Percentiles rank a stretch among this genome's conserved stretches.
These are phyloP conservation scores for Apotomis capreana DNA, from an alignment of 2,888 invertebrate genomes.

Conservation along the genomic window DNA sequence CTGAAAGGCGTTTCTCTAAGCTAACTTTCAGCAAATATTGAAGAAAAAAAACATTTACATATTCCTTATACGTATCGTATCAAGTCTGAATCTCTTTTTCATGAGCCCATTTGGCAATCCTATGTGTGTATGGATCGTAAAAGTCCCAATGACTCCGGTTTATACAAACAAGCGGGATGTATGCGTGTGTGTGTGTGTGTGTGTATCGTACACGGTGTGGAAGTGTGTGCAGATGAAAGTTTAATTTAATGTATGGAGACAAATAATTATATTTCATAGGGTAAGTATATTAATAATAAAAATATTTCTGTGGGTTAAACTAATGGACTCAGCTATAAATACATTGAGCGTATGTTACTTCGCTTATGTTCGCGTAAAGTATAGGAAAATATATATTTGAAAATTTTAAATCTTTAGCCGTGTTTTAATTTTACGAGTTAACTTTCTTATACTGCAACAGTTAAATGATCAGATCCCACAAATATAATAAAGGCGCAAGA, in stretches of 20 bases:
- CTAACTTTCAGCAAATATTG: constrained; percentile 51
- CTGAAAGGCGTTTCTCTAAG: constrained; percentile 13
- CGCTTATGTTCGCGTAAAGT: no score
- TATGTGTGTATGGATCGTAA: constrained; percentile 59
- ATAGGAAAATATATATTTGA: no score
- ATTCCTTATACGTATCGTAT: constrained; percentile 61
- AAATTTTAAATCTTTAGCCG: no score
- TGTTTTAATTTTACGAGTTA: no score
- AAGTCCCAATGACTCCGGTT: constrained; percentile 55
- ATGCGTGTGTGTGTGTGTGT: neutral
- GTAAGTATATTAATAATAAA: neutral
- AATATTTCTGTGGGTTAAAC: no score
- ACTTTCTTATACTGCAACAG: no score
- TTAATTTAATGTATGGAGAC: constrained; percentile 28
- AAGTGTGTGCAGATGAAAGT: constrained; percentile 20
- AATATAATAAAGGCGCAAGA: no score
- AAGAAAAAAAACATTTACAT: constrained; percentile 65
- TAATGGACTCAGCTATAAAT: no score
- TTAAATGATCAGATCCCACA: no score
- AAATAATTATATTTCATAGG: constrained; percentile 13
- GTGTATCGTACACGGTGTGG: neutral
- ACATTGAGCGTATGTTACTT: no score
- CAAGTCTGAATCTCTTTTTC: constrained; percentile 64
- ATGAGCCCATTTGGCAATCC: constrained; percentile 71
- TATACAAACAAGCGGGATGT: constrained; percentile 21